Evolutionary conservation across 2,888 invertebrate genomes (phyloP).

Genomic region (Rhodophaea formosa): DNA sequence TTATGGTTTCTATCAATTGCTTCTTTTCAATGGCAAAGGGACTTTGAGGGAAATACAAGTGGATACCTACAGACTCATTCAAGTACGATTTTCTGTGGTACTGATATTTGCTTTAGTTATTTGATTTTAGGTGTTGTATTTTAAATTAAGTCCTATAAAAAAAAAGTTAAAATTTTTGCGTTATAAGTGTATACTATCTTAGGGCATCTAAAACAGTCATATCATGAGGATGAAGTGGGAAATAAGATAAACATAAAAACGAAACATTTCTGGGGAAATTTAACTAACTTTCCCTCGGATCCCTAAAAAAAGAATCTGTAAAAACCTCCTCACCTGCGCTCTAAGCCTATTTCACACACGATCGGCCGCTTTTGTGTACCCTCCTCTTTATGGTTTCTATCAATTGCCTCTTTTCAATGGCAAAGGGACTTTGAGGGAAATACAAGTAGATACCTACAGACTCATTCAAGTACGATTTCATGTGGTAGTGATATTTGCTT

Average conservation of each 20-base stretch:
- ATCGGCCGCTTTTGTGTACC: constrained; percentile 17
- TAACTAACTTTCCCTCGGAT: not conserved
- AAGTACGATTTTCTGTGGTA: not conserved
- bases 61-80: not conserved
- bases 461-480: not conserved
- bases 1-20: constrained; percentile 19
- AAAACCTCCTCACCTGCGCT: constrained; percentile 17
- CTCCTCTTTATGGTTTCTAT: constrained; percentile 14
- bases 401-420: constrained; percentile 19
- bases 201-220: too few species aligned
- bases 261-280: too few species aligned
- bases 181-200: too few species aligned
- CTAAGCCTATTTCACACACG: constrained; percentile 21
- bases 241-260: not conserved
- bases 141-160: too few species aligned
- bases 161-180: too few species aligned
- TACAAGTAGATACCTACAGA: not conserved
- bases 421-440: constrained; percentile 8
- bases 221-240: too few species aligned
- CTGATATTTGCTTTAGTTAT: not conserved
- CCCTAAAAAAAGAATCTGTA: constrained; percentile 11
- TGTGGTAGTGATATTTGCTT: not conserved
- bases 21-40: constrained; percentile 15
- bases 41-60: constrained; percentile 1
- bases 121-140: not conserved